Conservation (phyloP, 2,797 vertebrate species). For the Trachurus trachurus region DNA sequence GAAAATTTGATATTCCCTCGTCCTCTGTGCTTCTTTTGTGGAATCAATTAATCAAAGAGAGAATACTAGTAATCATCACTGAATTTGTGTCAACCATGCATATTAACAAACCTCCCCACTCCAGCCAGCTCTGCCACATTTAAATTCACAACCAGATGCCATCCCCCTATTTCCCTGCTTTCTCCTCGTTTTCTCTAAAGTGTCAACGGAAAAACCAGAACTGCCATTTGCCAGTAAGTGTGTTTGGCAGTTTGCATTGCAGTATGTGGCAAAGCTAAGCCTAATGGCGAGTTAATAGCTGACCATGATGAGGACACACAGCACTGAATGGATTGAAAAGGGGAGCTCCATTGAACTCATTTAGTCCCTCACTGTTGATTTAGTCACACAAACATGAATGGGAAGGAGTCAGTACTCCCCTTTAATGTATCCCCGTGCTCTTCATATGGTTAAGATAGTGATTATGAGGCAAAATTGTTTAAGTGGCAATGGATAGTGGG, state of each 20-base stretch:
- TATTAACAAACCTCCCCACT: conserved; percentile 20
- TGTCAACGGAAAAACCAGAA: conserved; percentile 50
- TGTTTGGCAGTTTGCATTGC: conserved; percentile 43
- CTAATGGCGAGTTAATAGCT: conserved; percentile 72
- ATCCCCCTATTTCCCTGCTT: conserved; percentile 10
- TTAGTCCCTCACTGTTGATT: conserved; percentile 61
- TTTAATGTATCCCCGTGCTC: conserved; percentile 5
- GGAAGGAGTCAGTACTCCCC: conserved; percentile 10
- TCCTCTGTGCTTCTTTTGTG: background rate
- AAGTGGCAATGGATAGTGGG: conserved; percentile 45
- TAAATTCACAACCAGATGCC: conserved; percentile 52
- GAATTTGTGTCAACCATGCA: conserved; percentile 37
- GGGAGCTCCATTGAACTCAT: conserved; percentile 67
- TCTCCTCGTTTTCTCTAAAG: conserved; percentile 32
- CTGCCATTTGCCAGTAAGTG: conserved; percentile 51
- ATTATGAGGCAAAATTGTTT: conserved; percentile 48
- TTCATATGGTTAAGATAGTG: conserved; percentile 7
- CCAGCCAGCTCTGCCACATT: conserved; percentile 19
- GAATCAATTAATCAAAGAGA: conserved; percentile 22
- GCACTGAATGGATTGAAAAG: conserved; percentile 51
- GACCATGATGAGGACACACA: conserved; percentile 59
- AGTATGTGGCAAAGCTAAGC: conserved; percentile 48
- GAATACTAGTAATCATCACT: conserved; percentile 14
- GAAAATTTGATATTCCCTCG: background rate
- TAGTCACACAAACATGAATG: conserved; percentile 43